Base-by-base conservation (phyloP, 2,888 invertebrate species). In the Rhaphigaster nebulosa region DNA sequence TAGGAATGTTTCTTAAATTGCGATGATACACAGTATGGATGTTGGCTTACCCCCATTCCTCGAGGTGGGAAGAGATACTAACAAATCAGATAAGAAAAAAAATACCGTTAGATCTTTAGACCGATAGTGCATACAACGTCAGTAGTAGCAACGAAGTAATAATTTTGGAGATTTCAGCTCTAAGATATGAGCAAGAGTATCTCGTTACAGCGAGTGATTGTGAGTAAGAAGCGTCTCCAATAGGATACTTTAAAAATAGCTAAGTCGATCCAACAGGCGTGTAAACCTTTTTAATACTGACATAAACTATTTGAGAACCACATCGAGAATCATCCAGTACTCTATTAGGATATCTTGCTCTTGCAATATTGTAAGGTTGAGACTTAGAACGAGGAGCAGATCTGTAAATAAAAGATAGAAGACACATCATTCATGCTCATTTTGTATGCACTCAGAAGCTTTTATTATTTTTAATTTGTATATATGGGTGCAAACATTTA, bases 51-150 rank as follows among this genome's bases (percentile, higher is more conserved):
- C n/a, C 29, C 15, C 65, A 4, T 65, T 65, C 15, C 65, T 65
- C 8, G 29, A 65, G 65, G n/a, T 29, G 65, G 65, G 29, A 29
- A 29, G n/a, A 65, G 65, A 65, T 65, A 29, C n/a, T 29, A 15
- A 65, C 26, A 8, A 65, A 13, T 65, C 65, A 65, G 65, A 65
- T 65, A 65, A 65, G 13, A 4, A 29, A 65, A 26, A 65, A 65
- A 65, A 65, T 29, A 65, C 65, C 65, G 65, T 65, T 29, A 65
- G 65, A 65, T 65, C 65, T 65, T 29, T n/a, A 15, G 65, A 65
- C n/a, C n/a, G 65, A 65, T 65, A 1, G 65, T 13, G 29, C n/a
- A 29, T 65, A 65, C 65, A 65, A 65, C 65, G 65, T 65, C 18
- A 29, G n/a, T 1, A 65, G 29, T 15, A 13, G 29, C 29, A 65